These are phyloP conservation scores for Keiferia lycopersicella DNA, from an alignment of 2,888 invertebrate species.

Conservation along the genomic window DNA sequence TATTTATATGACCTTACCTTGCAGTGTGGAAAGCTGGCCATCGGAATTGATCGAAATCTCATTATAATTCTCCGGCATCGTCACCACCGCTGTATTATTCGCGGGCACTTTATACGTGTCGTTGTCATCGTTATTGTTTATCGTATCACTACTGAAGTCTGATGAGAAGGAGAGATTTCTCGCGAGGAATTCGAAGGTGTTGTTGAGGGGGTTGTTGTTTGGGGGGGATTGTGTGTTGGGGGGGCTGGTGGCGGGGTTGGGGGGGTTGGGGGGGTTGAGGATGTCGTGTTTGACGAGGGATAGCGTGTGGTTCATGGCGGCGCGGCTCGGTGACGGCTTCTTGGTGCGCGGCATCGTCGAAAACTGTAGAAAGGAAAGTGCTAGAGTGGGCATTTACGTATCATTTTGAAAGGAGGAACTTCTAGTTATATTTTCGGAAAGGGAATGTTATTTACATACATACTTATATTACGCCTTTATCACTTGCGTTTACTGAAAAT, in stretches of 20 bases:
- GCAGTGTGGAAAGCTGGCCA: too few species aligned
- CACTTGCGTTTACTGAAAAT: too few species aligned
- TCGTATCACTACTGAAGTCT: conserved; percentile 75
- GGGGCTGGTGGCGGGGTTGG: conserved; percentile 43
- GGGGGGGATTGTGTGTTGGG: conserved; percentile 35
- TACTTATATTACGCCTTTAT: too few species aligned
- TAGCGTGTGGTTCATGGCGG: conserved; percentile 64
- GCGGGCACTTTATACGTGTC: conserved; percentile 76
- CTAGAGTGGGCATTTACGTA: background rate
- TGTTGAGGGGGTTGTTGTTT: conserved; percentile 54
- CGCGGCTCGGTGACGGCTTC: conserved; percentile 72
- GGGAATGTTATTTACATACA: too few species aligned
- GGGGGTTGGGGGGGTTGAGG: conserved; percentile 54
- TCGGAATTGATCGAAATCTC: too few species aligned
- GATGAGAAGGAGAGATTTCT: conserved; percentile 75
- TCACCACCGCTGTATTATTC: conserved; percentile 48
- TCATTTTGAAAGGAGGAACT: too few species aligned
- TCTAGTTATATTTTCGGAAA: too few species aligned
- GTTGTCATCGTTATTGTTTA: conserved; percentile 74
- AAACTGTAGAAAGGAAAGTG: conserved; percentile 63
- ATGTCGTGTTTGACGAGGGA: conserved; percentile 74
- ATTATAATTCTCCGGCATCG: too few species aligned
- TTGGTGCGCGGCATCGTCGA: conserved; percentile 83
- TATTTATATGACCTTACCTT: too few species aligned
- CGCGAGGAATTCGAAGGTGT: conserved; percentile 71